A percentile compares a stretch with the other conserved stretches of the same genome.
Conservation (phyloP, 2,113 vertebrate species). For the Coturnix japonica region DNA sequence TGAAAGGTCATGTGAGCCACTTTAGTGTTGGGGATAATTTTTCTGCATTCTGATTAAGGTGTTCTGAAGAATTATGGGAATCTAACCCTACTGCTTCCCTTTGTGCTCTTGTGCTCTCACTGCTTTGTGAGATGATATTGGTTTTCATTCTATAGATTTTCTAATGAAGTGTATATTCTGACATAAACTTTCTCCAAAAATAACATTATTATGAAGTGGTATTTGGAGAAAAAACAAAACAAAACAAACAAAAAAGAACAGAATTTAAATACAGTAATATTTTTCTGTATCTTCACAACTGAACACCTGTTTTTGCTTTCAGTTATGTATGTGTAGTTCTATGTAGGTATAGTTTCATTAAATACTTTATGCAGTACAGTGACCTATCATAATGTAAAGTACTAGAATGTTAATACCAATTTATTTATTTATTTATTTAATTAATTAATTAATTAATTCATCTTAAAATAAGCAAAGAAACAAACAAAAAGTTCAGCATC, state of each 20-base stretch:
- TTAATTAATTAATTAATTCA: no score
- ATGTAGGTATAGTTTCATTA: background rate
- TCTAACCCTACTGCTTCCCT: background rate
- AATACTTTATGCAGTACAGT: background rate
- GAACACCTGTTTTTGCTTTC: background rate
- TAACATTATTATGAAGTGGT: background rate
- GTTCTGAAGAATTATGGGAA: background rate
- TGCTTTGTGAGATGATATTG: background rate
- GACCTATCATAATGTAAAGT: background rate
- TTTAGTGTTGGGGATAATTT: background rate
- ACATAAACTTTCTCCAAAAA: background rate
- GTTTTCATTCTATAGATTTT: background rate
- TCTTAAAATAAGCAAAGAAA: background rate
- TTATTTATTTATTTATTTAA: background rate
- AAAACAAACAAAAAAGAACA: background rate
- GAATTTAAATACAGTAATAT: background rate
- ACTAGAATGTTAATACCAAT: background rate
- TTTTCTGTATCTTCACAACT: background rate
- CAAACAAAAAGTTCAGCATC: fast-evolving
- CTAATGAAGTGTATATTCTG: background rate
- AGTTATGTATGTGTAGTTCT: background rate
- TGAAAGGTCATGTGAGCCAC: background rate
- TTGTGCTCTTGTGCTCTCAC: background rate
- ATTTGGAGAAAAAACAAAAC: background rate
- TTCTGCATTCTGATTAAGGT: slow-evolving; percentile 8